Conservation (phyloP, 2,888 invertebrate species). For the Yponomeuta plumbellus region DNA sequence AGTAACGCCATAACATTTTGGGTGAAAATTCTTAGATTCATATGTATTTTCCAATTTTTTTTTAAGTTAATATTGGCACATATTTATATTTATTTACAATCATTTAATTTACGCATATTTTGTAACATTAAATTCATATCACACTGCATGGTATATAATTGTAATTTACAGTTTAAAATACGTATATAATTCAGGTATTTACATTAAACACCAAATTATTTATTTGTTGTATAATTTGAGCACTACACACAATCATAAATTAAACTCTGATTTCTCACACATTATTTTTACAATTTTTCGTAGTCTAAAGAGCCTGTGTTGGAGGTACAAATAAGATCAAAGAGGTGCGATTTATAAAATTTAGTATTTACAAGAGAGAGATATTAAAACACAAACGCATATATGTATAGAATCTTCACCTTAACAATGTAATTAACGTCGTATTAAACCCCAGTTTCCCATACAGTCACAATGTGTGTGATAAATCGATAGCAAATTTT, state of each 20-base stretch:
- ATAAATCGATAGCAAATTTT: too few species aligned
- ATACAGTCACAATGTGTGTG: too few species aligned
- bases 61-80: slow-evolving; percentile 40
- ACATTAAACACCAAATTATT: neutral
- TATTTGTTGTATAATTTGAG: neutral
- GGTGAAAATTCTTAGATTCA: slow-evolving; percentile 12
- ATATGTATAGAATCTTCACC: neutral
- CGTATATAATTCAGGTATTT: slow-evolving; percentile 6
- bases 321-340: neutral
- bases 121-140: slow-evolving; percentile 26
- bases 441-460: too few species aligned
- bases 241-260: neutral
- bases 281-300: neutral
- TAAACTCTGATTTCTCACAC: slow-evolving; percentile 2
- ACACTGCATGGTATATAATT: slow-evolving; percentile 30
- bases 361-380: neutral
- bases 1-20: slow-evolving; percentile 25
- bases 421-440: neutral
- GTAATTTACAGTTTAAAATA: slow-evolving; percentile 8
- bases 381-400: neutral
- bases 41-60: neutral
- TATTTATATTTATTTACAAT: slow-evolving; percentile 41
- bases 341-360: neutral
- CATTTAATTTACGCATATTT: slow-evolving; percentile 24
- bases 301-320: neutral